Evolutionary conservation across 2,113 vertebrate species (phyloP), one percentile per base, ranked within the genome.

Genomic region (Cavia porcellus): DNA sequence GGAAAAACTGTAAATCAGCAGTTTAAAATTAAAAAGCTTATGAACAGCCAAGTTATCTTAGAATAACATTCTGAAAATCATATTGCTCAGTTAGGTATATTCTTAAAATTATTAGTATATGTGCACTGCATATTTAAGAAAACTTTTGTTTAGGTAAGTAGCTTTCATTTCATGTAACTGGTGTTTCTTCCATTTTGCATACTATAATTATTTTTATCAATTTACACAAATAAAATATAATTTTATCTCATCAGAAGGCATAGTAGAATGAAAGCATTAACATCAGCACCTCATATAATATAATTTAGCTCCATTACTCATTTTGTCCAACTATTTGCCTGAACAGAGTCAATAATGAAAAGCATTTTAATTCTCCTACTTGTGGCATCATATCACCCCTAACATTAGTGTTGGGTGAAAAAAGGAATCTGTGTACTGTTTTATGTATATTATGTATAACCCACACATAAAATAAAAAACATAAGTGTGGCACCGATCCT

Each of bases 271-370:
- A 86, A 50, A 42, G 68, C 94, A 98, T 96, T 92, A 97, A 98
- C 97, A 89, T 89, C 95, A 98, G 83, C 30, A 96, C 86, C 45
- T 95, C 90, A 79, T 70, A 83, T 97, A 98, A 98, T 86, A 89
- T 87, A 98, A 98, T 98, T 98, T 97, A 97, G 90, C 96, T 98
- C 75, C 92, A 97, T 98, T 98, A 98, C 3, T 7, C 94, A 97
- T 97, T 98, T 98, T 98, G 92, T 95, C 88, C 94, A 98, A 97
- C 88, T 96, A 98, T 98, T 98, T 97, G 94, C 64, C 95, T 96
- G 83, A 96, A 93, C 82, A 96, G 35, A 93, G 74, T 94, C 95
- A 95, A 96, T 97, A 98, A 98, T 97, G 91, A 97, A 98, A 98
- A 98, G 74, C 86, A 96, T 86, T 98, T 98, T 88, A 96, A 97